Evolutionary conservation across 1,140 invertebrate genomes (phyloP), one percentile per base, ranked within the genome.

Genomic region (Leucophenga varia): DNA sequence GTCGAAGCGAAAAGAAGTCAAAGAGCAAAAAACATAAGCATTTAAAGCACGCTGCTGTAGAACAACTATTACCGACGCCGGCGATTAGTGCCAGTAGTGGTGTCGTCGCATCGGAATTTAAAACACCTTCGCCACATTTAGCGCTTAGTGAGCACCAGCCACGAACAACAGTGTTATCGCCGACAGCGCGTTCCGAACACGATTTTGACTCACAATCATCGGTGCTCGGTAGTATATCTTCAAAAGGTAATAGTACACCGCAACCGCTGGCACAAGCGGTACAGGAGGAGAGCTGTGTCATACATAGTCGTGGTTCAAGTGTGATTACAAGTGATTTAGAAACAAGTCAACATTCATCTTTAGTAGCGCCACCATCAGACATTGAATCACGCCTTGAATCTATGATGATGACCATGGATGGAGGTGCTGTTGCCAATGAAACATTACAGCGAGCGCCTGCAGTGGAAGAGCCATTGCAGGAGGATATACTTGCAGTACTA

Each of bases 71-170:
- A 57, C 74, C 78, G 49, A 72, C 77, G 18, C 49, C 19, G 14
- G 49, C 34, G 35, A 22, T 19, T 42, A 34, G 17, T 17, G 32
- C 16, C 42, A 22, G 13, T 47, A 34, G 12, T 43, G 12, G 43
- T 16, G 3, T 12, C 43, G 14, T 39, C 1, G 74, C 70, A 43
- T 58, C 71, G 10, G 54, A 76, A 47, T 80, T 79, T 52, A 80
- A 78, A 54, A 64, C 72, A 16, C 64, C 67, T 20, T 81, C 81
- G 7, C 81, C 81, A 22, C 59, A 74, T 44, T 74, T 56, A 72
- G 78, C 49, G 64, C 38, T 63, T 3, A 79, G 52, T 75, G 80
- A 72, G 34, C 52, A 48, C 20, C 30, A 38, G 20, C 39, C 44
- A 14, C 59, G 59, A 6, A 48, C 57, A 5, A 55, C 64, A 9